Evolutionary conservation across 2,888 invertebrate genomes (phyloP), one percentile per base, ranked within the genome.

Genomic region (Tinea pellionella): DNA sequence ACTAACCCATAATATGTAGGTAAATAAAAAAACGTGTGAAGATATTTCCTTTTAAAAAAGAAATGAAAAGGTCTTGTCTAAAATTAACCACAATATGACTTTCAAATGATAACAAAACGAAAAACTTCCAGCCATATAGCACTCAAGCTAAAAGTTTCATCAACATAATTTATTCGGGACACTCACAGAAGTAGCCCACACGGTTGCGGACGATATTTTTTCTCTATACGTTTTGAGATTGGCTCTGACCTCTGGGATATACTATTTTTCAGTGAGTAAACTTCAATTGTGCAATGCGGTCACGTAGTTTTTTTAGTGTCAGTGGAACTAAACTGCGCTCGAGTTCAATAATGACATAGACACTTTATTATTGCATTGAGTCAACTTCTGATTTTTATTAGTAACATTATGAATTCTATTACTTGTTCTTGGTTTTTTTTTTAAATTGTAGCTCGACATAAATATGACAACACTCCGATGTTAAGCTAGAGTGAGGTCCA

Each of bases 101-200:
- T 47, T 47, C 47, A 47, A 47, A 47, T 47, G 47, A 47, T 47
- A 47, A 47, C 47, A 47, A 16, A 47, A 47, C 13, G 15, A 16
- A 47, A 42, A 47, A 47, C 47, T 47, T 47, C 47, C 47, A 16
- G 65, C 13, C 53, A 69, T 69, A 73, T 72, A 74, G 73, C 74
- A 72, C 77, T 74, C 73, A 68, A 73, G 74, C 76, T 77, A 74
- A 81, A 77, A 81, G 75, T 82, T 81, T 78, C 74, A 80, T 80
- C 78, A 80, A 71, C 77, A 82, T 82, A 82, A 84, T 82, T 82
- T 84, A 84, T 83, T 80, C 83, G 75, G 80, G 77, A 75, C 76
- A 74, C 74, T 75, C 72, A 63, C 67, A 68, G 65, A 68, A 77
- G 75, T 76, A 71, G 75, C 72, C 73, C 71, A 65, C 67, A 70